Conservation (phyloP, 2,113 vertebrate species). For the Pseudorasbora parva region DNA sequence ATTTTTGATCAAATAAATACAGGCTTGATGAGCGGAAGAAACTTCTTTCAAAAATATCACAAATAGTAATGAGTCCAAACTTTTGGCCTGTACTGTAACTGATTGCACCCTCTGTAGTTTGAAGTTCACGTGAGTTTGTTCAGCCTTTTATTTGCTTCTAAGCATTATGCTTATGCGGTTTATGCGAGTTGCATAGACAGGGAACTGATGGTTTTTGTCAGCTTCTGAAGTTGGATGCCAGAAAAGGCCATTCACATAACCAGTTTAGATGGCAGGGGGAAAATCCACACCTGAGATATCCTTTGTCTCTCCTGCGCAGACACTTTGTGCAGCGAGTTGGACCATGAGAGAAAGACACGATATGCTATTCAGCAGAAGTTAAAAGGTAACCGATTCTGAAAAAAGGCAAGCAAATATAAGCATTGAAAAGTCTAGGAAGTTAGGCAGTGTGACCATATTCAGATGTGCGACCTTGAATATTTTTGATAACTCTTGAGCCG, state of each 20-base stretch:
- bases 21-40: too few species aligned
- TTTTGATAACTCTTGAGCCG: not conserved
- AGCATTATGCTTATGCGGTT: not conserved
- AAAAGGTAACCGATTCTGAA: slow-evolving; percentile 75
- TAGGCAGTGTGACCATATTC: not conserved
- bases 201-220: not conserved
- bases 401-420: slow-evolving; percentile 24
- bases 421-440: not conserved
- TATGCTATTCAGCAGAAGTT: slow-evolving; percentile 86
- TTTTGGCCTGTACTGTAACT: too few species aligned
- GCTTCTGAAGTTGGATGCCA: not conserved
- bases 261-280: slow-evolving; percentile 23
- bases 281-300: slow-evolving; percentile 26
- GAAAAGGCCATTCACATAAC: not conserved
- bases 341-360: slow-evolving; percentile 81
- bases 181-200: not conserved
- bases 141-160: not conserved
- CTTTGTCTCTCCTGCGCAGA: slow-evolving; percentile 70
- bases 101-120: not conserved
- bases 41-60: too few species aligned
- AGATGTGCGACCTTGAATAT: not conserved
- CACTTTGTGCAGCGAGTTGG: slow-evolving; percentile 83
- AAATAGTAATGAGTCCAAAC: too few species aligned
- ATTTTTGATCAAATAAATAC: too few species aligned
- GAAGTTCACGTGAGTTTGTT: not conserved